Base-by-base conservation (phyloP, 2,888 invertebrate genomes). In the Axea sp. region DNA sequence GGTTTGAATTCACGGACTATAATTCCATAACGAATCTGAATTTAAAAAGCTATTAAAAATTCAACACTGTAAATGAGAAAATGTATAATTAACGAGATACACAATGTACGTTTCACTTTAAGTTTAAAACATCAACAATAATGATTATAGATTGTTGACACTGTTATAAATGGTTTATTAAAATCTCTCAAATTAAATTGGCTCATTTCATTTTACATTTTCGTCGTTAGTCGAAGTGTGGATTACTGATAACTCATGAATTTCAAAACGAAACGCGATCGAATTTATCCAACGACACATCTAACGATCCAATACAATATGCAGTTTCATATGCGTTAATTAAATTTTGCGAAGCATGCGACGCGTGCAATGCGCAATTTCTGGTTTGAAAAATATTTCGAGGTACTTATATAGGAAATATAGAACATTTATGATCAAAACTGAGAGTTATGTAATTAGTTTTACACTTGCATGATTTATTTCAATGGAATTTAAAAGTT, bases 211-310 rank as follows among this genome's bases (percentile, higher is more conserved):
- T 45, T 62, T 69, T 53, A 69, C 47, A 60, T 69, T 60, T 59
- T 7, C 41, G 28, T 43, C 39, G 39, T 35, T 37, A 43, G 57
- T 51, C 35, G 12, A 37, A 53, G 51, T 45, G 60, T 45, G 45
- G 53, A 69, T 60, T 69, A 69, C 53, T 37, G 60, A 45, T 53
- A 60, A 43, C 35, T 60, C 60, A 45, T 60, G 68, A 60, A 68
- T 59, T 53, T 45, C 31, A 30, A 26, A 59, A 51, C 59, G 43
- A 59, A 59, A 59, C 26, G 41, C 35, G 19, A 60, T 45, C 41
- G 37, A 28, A 24, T 60, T 59, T 39, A 51, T 51, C 31, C 8
- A 19, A 11, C 51, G 51, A 51, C 31, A 60, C 37, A 37, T 53
- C 59, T 68, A 68, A 53, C 51, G 35, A 51, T 35, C 19, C 51